A percentile compares a stretch with the other conserved stretches of the same genome.
Conservation (phyloP, 2,113 vertebrate species). For the Etia nguti region DNA sequence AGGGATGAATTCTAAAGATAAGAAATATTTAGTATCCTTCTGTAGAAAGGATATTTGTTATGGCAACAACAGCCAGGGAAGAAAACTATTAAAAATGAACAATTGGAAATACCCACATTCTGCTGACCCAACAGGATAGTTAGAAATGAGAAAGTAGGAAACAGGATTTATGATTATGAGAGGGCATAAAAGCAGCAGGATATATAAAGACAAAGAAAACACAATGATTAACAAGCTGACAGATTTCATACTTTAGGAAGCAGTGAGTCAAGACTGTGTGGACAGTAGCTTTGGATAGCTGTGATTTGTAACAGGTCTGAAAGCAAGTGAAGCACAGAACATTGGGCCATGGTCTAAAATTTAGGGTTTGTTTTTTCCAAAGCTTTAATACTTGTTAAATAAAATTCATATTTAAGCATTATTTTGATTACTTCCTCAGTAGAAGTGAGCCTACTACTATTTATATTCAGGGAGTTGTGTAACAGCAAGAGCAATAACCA, state of each 20-base stretch:
- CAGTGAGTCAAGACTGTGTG: background rate
- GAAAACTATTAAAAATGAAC: background rate
- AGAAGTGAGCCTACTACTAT: background rate
- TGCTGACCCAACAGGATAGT: background rate
- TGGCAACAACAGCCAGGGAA: background rate
- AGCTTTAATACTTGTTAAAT: background rate
- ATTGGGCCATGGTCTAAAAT: background rate
- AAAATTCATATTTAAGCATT: background rate
- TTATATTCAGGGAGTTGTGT: background rate
- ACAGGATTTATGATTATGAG: constrained; percentile 1
- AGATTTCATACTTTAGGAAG: background rate
- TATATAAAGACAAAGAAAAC: background rate
- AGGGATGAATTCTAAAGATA: background rate
- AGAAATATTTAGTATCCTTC: background rate
- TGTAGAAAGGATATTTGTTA: background rate
- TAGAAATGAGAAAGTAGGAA: background rate
- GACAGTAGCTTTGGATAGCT: background rate
- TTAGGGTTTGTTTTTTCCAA: background rate
- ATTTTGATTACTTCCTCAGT: background rate
- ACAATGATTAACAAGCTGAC: constrained; percentile 2
- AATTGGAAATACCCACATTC: background rate
- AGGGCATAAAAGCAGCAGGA: background rate
- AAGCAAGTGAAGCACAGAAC: background rate
- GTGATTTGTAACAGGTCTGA: background rate
- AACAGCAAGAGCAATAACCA: background rate